Percentiles rank a stretch among this genome's conserved stretches.
Conservation (phyloP, 2,888 invertebrate species). For the Parapristionchus giblindavisi region DNA sequence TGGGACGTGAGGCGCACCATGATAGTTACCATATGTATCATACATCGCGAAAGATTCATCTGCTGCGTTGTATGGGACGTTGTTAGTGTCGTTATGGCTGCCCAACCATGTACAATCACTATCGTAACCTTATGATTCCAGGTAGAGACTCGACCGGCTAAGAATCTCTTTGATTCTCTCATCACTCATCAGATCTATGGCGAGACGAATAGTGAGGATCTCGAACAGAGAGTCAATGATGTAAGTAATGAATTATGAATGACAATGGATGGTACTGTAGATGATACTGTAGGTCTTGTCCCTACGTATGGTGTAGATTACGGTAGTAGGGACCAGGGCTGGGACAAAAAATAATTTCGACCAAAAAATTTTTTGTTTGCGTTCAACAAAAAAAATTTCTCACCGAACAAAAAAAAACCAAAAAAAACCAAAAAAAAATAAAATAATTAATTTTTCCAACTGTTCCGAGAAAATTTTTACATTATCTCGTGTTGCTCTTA, state of each 20-base stretch:
- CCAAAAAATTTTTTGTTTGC: no score
- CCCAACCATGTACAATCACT: background rate
- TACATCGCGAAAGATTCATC: background rate
- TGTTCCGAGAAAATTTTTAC: no score
- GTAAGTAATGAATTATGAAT: constrained; percentile 41
- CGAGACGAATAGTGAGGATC: constrained; percentile 69
- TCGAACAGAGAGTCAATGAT: constrained; percentile 53
- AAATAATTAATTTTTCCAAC: no score
- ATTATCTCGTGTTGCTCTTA: no score
- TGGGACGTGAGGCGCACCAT: no score
- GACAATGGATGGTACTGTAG: no score
- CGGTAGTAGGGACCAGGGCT: constrained; percentile 22
- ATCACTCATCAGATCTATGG: constrained; percentile 88
- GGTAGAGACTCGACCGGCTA: constrained; percentile 79
- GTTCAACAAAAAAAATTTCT: no score
- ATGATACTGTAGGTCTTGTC: no score
- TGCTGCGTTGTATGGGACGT: background rate
- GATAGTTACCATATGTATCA: no score
- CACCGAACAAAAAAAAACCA: no score
- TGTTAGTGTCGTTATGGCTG: background rate
- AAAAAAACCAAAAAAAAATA: no score
- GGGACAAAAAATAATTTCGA: no score
- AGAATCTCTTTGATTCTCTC: constrained; percentile 80
- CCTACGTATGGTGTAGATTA: background rate
- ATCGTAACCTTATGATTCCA: constrained; percentile 49